A percentile compares a stretch with the other conserved stretches of the same genome.
Evolutionary conservation across 2,888 invertebrate species (phyloP).

Genomic region (Microctonus brassicae): DNA sequence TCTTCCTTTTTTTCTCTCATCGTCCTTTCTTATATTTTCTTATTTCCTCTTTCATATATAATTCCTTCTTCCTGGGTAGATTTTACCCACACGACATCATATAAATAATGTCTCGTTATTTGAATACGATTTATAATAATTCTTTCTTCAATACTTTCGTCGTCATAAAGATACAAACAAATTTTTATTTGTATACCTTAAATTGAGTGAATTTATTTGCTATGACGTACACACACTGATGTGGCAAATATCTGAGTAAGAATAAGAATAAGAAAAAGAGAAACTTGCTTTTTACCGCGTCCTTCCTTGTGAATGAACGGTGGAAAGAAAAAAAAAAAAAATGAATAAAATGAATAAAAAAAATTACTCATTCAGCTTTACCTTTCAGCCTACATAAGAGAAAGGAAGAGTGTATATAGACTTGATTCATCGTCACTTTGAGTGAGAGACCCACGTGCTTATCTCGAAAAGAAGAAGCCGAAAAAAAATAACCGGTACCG

Average conservation of each 20-base stretch:
- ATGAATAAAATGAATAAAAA: not conserved
- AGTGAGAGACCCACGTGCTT: not conserved
- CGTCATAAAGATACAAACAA: too few relatives aligned
- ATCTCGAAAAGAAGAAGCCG: not conserved
- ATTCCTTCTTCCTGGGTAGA: not conserved
- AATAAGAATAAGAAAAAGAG: not conserved
- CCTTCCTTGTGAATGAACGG: conserved; percentile 1
- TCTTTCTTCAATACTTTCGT: not conserved
- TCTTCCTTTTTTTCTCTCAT: conserved; percentile 9
- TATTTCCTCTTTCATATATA: not conserved
- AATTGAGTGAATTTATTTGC: not conserved
- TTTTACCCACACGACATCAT: conserved; percentile 7
- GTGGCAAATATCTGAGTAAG: too few relatives aligned
- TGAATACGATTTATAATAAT: conserved; percentile 2
- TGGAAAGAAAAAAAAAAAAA: not conserved
- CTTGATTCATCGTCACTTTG: not conserved
- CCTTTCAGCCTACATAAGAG: conserved; percentile 22
- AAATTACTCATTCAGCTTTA: conserved; percentile 15
- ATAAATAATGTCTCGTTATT: not conserved
- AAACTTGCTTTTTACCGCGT: not conserved
- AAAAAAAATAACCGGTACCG: not conserved
- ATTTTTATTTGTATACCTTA: conserved; percentile 3
- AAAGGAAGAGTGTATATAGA: conserved; percentile 29
- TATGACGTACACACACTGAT: not conserved
- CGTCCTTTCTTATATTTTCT: not conserved